Evolutionary conservation across 2,113 vertebrate species (phyloP), one percentile per base, ranked within the genome.

Genomic region (Campylorhamphus procurvoides): DNA sequence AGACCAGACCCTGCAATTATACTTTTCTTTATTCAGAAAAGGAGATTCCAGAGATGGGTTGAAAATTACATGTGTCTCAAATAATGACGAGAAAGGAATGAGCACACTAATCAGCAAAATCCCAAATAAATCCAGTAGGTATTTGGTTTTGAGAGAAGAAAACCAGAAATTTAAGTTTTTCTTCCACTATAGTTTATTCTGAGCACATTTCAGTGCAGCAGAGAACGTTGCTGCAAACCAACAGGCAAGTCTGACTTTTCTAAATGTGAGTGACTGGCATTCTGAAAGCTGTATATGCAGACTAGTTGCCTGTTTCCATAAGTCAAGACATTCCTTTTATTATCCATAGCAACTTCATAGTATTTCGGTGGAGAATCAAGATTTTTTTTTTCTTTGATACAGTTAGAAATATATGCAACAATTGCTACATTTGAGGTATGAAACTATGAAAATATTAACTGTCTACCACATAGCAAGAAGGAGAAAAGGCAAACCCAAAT

Each of bases 171-270:
- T 29, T 58, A 49, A 53, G 14, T 44, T 84, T 42, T 50, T 53
- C 7, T 91, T 89, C 35, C 19, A 24, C 18, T 49, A 17, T 5
- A 20, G 62, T 93, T 94, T 83, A 95, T 97, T 97, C 96, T 92
- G 63, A 94, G 82, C 92, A 95, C 80, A 96, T 84, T 94, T 87
- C 94, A 94, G 92, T 94, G 94, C 95, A 94, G 63, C 67, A 94
- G 42, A n/a, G 52, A 94, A 40, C 37, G 28, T 53, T 83, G 55
- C 76, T 92, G 87, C 71, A 87, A 94, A 78, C 55, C 33, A 86
- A 75, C 20, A 85, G 84, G 31, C 44, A 81, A 47, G 46, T 58
- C 63, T 87, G 67, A 87, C 40, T 84, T 87, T 82, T 76, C 47
- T 80, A 84, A 77, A 91, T 55, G n/a, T 50, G 66, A 93, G 40